Base-by-base conservation (phyloP, 2,797 vertebrate species). In the Poecile montanus region DNA sequence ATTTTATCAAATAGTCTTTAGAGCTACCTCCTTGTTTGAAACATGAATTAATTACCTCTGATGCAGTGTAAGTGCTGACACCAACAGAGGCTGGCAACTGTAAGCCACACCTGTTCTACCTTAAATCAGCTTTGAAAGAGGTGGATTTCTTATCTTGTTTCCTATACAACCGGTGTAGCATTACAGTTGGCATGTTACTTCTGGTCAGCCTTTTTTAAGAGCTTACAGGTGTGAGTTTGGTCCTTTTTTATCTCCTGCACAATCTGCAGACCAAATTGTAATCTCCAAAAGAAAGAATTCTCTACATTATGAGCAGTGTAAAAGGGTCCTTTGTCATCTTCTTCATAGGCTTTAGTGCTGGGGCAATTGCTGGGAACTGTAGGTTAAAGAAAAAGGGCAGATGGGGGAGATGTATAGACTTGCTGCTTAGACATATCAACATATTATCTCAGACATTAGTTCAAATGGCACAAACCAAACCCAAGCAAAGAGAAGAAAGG, bases 1-100 rank as follows among this genome's bases (percentile, higher is more conserved):
- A 91, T 94, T 83, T 88, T 85, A 48, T 86, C 82, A 90, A 50
- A 72, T 75, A 45, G 40, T 81, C 63, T 76, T 94, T 88, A 82
- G 65, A 93, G 62, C 88, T 79, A 27, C 16, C 32, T 76, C 29
- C 38, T 63, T 56, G 8, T 87, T 91, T 95, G 91, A 96, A 96
- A 87, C 16, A 38, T 66, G 65, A 94, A 70, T 92, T 91, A 94
- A 57, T 89, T 45, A 4, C 57, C 80, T 80, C 58, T 81, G 53
- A 54, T 67, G 47, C 73, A 67, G 50, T 51, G 3, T 73, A 94
- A 92, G 85, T 68, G 62, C 47, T 77, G 50, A 92, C 66, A 72
- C 34, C 60, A 45, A 56, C 25, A 53, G 34, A 89, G 21, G 16
- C 73, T 72, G 47, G 25, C 61, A 89, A 30, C 22, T 84, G 18